These are phyloP conservation scores for Lepidothrix coronata DNA, from an alignment of 2,113 vertebrate species.

Conservation along the genomic window DNA sequence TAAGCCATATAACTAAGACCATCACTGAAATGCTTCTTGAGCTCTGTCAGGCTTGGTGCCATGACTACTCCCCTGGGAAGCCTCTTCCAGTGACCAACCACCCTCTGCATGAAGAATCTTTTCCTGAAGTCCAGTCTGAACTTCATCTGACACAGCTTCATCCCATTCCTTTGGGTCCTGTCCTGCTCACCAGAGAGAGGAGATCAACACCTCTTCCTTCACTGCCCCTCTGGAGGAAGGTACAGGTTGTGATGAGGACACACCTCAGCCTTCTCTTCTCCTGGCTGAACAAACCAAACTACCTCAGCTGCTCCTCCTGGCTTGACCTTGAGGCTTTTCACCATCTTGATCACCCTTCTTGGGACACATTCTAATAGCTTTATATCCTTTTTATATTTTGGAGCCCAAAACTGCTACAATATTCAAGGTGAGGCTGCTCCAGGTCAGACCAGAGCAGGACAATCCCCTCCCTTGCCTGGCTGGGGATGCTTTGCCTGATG, in stretches of 20 bases:
- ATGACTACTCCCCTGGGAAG: background rate
- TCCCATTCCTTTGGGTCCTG: background rate
- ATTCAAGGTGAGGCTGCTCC: fast-evolving
- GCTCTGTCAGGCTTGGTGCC: background rate
- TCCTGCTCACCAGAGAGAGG: background rate
- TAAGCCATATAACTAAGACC: background rate
- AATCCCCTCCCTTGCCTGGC: fast-evolving
- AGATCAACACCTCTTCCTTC: background rate
- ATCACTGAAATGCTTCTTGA: background rate
- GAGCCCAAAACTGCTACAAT: fast-evolving
- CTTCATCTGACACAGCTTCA: background rate
- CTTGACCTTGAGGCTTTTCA: background rate
- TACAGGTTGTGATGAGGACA: background rate
- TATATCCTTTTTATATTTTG: background rate
- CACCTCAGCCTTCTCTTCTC: background rate
- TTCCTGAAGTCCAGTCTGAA: background rate
- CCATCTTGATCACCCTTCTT: background rate
- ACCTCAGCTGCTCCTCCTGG: background rate
- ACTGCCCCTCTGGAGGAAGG: background rate
- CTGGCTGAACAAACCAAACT: background rate
- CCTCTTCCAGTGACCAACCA: background rate
- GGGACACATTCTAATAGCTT: background rate
- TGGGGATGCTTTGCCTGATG: background rate
- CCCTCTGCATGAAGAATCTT: background rate
- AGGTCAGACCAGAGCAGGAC: background rate